Evolutionary conservation across 2,113 vertebrate species (phyloP), one percentile per base, ranked within the genome.

Genomic region (Ariopsis seemanni): DNA sequence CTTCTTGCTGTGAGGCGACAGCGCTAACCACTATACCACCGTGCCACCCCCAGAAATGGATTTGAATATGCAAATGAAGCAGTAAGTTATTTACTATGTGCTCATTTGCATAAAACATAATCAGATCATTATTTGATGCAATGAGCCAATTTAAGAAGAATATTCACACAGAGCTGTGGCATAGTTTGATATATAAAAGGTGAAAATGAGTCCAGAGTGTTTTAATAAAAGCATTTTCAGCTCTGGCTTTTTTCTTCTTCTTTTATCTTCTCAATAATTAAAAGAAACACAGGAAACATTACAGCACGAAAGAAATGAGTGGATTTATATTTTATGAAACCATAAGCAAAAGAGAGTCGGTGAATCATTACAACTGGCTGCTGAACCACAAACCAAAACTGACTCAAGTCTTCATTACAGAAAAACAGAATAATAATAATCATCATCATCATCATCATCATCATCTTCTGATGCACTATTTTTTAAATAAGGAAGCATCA

Each of bases 111-210:
- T 52, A 42, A 42, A 42, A 42, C 42, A 14, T 1, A 12, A 75
- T 14, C 48, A 22, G 1, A 50, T 50, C 2, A 12, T 5, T 55
- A 15, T 27, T 78, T 55, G 17, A 27, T 55, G 50, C 14, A 8
- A 15, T 78, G 7, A 14, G 2, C 15, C 48, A 14, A 52, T 5
- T 12, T 75, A 48, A 48, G 34, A 22, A 50, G 1, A 50, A 50
- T 9, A 15, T 74, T 17, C 27, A 4, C 63, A n/a, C 4, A 11
- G 42, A 42, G 42, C 42, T 4, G 9, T 11, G 69, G 17, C 4
- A 1, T 0, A 0, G 1, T 53, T 77, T n/a, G 0, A n/a, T 7
- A 17, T 30, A 27, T 18, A 34, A 34, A 34, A 34, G 0, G 15
- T 18, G 5, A 34, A 14, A 34, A 7, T 2, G 14, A 30, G 14